Evolutionary conservation across 2,113 vertebrate species (phyloP).

Genomic region (Pedetes capensis): DNA sequence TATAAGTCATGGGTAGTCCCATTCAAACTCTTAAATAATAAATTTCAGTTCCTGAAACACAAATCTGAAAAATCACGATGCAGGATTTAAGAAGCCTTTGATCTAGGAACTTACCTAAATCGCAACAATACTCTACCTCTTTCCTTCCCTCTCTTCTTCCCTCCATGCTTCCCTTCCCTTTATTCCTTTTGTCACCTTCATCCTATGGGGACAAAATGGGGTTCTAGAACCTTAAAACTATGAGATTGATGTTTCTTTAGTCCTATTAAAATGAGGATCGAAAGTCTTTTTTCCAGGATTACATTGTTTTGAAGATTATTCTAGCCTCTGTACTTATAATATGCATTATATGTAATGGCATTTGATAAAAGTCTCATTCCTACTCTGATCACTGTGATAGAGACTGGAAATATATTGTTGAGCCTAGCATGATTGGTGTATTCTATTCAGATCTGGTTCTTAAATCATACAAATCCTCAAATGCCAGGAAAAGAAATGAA

Average conservation of each 20-base stretch:
- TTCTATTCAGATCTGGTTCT: not conserved
- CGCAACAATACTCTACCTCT: not conserved
- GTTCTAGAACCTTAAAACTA: not conserved
- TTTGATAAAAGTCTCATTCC: not conserved
- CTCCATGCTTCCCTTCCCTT: not conserved
- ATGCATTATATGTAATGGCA: not conserved
- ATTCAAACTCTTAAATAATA: not conserved
- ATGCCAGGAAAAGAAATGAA: not conserved
- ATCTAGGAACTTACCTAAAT: not conserved
- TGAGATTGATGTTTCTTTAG: not conserved
- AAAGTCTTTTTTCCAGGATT: not conserved
- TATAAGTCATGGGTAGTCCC: not conserved
- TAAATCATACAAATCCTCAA: not conserved
- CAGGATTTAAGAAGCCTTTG: not conserved
- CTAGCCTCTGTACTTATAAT: not conserved
- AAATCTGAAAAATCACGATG: not conserved
- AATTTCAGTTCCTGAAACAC: not conserved
- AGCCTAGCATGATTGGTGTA: not conserved
- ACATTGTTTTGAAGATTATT: not conserved
- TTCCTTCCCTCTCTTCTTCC: rapidly evolving
- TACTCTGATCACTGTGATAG: not conserved
- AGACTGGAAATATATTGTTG: not conserved
- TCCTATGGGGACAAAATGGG: not conserved
- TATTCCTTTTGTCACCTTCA: not conserved
- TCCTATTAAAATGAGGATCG: not conserved